Conservation (phyloP, 2,113 vertebrate species). For the Takifugu flavidus region DNA sequence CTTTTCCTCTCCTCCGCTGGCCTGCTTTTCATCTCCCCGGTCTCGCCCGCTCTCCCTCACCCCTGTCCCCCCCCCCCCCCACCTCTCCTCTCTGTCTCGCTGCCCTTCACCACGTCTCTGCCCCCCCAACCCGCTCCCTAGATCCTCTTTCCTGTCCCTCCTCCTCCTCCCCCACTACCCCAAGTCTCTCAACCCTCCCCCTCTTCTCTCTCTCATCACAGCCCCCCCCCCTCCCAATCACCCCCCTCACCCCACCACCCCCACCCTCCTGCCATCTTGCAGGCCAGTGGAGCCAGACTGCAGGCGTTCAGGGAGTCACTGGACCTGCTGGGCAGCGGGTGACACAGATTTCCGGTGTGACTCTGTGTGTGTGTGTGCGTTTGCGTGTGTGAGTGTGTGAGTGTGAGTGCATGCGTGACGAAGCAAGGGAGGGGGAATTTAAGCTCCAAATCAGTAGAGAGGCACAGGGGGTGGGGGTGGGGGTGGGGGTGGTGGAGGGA, state of each 20-base stretch:
- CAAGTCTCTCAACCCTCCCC: not conserved
- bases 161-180: conserved; percentile 8
- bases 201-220: conserved; percentile 8
- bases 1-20: conserved; percentile 53
- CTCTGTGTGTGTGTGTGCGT: conserved; percentile 41
- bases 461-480: conserved; percentile 51
- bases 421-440: conserved; percentile 56
- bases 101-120: conserved; percentile 38
- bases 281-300: conserved; percentile 75
- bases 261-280: conserved; percentile 72
- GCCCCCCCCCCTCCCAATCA: conserved; percentile 6
- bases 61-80: conserved; percentile 12
- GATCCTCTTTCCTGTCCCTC: conserved; percentile 56
- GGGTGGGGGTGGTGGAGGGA: conserved; percentile 17
- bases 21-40: conserved; percentile 64
- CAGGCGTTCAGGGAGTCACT: conserved; percentile 75
- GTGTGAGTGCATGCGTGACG: conserved; percentile 48
- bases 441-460: conserved; percentile 74
- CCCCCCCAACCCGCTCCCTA: conserved; percentile 33
- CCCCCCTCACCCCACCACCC: conserved; percentile 34
- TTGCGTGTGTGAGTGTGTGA: conserved; percentile 37
- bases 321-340: conserved; percentile 75
- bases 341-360: conserved; percentile 73
- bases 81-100: conserved; percentile 29
- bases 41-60: conserved; percentile 41